Conservation (phyloP, 2,888 invertebrate species). For the Drosophila putrida region DNA sequence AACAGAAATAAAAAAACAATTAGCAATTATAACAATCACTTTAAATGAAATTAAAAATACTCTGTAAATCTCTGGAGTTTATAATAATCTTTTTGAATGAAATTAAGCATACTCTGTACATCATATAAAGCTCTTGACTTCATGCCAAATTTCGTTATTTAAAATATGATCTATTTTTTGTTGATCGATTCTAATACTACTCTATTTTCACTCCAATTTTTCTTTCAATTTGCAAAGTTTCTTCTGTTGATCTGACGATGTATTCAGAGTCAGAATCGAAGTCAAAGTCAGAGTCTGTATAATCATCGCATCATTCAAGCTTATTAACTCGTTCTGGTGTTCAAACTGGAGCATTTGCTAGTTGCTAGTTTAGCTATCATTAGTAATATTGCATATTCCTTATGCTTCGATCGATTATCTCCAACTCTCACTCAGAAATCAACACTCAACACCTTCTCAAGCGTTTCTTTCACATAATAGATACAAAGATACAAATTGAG, state of each 20-base stretch:
- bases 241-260: not conserved
- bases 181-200: not conserved
- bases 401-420: conserved; percentile 45
- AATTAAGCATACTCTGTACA: no score
- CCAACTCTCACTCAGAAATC: conserved; percentile 37
- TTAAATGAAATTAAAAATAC: no score
- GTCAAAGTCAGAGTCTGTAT: not conserved
- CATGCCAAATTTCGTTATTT: no score
- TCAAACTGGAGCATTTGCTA: conserved; percentile 35
- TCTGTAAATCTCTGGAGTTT: no score
- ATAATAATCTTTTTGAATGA: no score
- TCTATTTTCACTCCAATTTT: not conserved
- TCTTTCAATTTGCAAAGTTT: not conserved
- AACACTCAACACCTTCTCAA: conserved; percentile 47
- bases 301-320: conserved; percentile 15
- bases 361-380: conserved; percentile 33
- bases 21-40: no score
- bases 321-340: conserved; percentile 23
- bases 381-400: conserved; percentile 16
- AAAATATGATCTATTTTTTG: not conserved
- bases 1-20: no score
- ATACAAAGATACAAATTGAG: not conserved
- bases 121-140: no score
- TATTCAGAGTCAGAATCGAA: not conserved
- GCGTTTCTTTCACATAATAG: conserved; percentile 44